Base-by-base conservation (phyloP, 2,888 invertebrate species). In the Apodemia hepburni region DNA sequence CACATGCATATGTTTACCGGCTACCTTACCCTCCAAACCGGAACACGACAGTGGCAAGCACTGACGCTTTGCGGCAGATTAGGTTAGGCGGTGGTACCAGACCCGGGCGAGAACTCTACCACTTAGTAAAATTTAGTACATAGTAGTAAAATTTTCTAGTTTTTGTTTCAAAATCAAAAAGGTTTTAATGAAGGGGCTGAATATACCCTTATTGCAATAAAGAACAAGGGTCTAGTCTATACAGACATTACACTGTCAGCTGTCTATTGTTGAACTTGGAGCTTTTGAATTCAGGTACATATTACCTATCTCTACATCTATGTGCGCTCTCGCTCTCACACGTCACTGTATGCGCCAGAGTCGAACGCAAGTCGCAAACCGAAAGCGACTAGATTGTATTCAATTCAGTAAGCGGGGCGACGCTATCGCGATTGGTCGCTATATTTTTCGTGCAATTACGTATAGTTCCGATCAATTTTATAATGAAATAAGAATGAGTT, bases 341-440 rank as follows among this genome's bases (percentile, higher is more conserved):
- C 78, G 75, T 75, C 72, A 76, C 76, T 77, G 74, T 75, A 79
- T 84, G 88, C 85, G 89, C 87, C 82, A 82, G 88, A 88, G 89
- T 85, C 73, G 84, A 78, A 81, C 76, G 54, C 54, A 54, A 27
- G 54, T 22, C 54, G 54, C 54, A 54, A 54, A 54, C 54, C 54
- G 54, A 54, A 54, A 54, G 54, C 54, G 54, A 27, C 75, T 70
- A 73, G 79, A 78, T 76, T 75, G 77, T 80, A 79, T 80, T 75
- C 76, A 78, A 77, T 54, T 54, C 81, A 91, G 91, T 91, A 80
- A 85, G 87, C 88, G 87, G 78, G 80, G 82, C 83, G 85, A 77
- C 84, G 83, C 80, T 77, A 80, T 76, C 81, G 87, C 81, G 87
- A 85, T 83, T 82, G 84, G 89, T 82, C 80, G 88, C 69, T 64